A percentile compares a stretch with the other conserved stretches of the same genome.
phyloP scores from a whole-genome alignment of 2,888 invertebrate genomes.

The Meiosimyza decipiens region DNA sequence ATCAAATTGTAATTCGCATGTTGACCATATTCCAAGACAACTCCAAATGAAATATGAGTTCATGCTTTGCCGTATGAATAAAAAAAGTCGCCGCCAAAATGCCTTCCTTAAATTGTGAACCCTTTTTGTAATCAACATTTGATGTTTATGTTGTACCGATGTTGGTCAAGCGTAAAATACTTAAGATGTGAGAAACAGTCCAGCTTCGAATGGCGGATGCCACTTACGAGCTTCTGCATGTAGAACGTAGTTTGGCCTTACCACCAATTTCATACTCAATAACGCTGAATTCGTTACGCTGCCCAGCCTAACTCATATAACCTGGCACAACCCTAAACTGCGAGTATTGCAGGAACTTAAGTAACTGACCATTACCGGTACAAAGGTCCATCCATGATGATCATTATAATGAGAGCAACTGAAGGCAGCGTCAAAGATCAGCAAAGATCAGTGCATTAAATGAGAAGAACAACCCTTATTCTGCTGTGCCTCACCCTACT shows the following conservation, averaged over 20 bases:
- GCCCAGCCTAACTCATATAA: constrained; percentile 10
- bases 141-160: constrained; percentile 10
- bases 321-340: constrained; percentile 17
- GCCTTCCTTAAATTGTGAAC: background rate
- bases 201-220: constrained; percentile 5
- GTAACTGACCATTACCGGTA: constrained; percentile 1
- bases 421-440: constrained; percentile 19
- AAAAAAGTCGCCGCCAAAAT: background rate
- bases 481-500: background rate
- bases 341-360: background rate
- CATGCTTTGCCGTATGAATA: constrained; percentile 11
- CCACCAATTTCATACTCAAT: constrained; percentile 44
- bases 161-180: constrained; percentile 45
- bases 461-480: constrained; percentile 2
- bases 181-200: constrained; percentile 44
- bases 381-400: constrained; percentile 41
- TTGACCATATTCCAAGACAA: constrained; percentile 15
- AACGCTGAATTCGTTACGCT: constrained; percentile 16
- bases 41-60: constrained; percentile 45
- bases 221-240: background rate
- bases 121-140: constrained; percentile 7
- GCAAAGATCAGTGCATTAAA: constrained; percentile 13
- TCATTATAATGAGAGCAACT: constrained; percentile 50
- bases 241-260: background rate
- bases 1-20: constrained; percentile 42